phyloP scores from a whole-genome alignment of 2,113 vertebrate genomes.

The Notiomystis cincta region DNA sequence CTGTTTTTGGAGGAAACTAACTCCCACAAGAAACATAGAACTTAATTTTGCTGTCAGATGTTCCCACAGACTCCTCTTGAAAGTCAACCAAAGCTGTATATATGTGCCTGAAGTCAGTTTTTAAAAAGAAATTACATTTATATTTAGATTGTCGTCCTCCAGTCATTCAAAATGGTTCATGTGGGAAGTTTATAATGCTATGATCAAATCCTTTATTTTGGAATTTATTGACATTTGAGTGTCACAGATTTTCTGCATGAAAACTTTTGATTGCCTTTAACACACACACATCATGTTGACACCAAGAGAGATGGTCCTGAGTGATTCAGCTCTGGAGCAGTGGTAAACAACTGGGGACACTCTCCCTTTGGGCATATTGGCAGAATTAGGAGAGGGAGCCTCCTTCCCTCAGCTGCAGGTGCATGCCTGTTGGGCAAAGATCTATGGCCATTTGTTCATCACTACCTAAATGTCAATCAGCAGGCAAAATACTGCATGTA shows the following conservation, averaged over 20 bases:
- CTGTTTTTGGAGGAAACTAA: not conserved
- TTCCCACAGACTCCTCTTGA: constrained; percentile 34
- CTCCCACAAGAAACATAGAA: constrained; percentile 51
- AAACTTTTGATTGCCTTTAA: not conserved
- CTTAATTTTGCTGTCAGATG: constrained; percentile 56
- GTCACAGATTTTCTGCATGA: not conserved
- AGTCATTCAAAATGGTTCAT: not conserved
- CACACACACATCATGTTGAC: not conserved
- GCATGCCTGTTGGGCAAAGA: not conserved
- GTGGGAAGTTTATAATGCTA: not conserved
- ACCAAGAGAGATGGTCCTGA: not conserved
- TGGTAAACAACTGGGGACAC: not conserved
- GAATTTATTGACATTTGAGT: not conserved
- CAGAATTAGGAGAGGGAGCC: not conserved
- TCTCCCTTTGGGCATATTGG: not conserved
- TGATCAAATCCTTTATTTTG: not conserved
- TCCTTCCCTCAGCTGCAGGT: not conserved
- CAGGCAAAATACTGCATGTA: not conserved
- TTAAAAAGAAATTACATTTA: not conserved
- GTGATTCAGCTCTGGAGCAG: not conserved
- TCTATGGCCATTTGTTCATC: not conserved
- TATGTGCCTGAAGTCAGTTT: not conserved
- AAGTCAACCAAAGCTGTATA: not conserved
- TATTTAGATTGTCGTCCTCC: constrained; percentile 24
- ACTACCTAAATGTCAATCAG: not conserved